Conservation (phyloP, 2,888 invertebrate species). For the Diloba caeruleocephala region DNA sequence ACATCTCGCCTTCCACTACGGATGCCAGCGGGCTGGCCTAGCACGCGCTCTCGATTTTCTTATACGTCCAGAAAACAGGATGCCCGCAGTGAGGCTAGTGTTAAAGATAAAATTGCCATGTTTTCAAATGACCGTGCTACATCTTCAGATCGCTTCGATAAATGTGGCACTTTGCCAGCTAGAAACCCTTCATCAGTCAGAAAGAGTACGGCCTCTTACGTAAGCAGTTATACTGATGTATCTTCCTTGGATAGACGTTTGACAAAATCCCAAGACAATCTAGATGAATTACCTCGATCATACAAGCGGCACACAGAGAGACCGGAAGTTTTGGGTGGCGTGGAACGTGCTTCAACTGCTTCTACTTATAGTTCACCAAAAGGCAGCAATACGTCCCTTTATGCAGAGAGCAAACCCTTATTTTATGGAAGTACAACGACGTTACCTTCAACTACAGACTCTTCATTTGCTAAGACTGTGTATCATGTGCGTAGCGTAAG, state of each 20-base stretch:
- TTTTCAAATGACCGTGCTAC: conserved; percentile 90
- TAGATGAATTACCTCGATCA: conserved; percentile 84
- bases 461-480: conserved; percentile 69
- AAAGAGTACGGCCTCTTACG: conserved; percentile 71
- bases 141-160: conserved; percentile 79
- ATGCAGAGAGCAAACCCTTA: conserved; percentile 74
- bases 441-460: conserved; percentile 71
- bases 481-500: conserved; percentile 82
- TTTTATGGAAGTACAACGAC: conserved; percentile 85
- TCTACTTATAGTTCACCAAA: conserved; percentile 61
- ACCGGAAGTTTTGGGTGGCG: conserved; percentile 87
- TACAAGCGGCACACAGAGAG: conserved; percentile 78
- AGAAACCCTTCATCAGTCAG: conserved; percentile 69
- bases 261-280: conserved; percentile 85
- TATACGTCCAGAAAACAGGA: conserved; percentile 91
- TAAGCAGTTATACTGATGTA: conserved; percentile 73
- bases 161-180: conserved; percentile 79
- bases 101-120: conserved; percentile 96
- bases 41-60: conserved; percentile 74
- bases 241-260: conserved; percentile 81
- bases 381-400: conserved; percentile 56
- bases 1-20: conserved; percentile 78
- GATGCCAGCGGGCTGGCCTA: conserved; percentile 69
- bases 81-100: conserved; percentile 94
- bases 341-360: conserved; percentile 72